These are phyloP conservation scores for Cyclura pinguis DNA, from an alignment of 2,797 vertebrate species.

Conservation along the genomic window DNA sequence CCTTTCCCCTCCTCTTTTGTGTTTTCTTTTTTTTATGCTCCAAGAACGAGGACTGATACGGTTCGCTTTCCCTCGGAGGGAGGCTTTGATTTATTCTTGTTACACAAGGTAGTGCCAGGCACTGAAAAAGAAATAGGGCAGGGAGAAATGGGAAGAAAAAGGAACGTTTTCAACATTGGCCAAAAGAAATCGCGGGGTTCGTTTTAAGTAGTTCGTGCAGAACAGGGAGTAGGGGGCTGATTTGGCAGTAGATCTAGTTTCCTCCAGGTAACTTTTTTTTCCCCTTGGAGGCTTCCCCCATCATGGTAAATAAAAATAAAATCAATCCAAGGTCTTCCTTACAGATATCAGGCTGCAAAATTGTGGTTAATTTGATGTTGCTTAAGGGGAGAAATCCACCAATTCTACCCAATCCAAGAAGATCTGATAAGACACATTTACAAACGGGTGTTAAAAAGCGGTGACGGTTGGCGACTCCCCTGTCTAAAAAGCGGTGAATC, in stretches of 20 bases:
- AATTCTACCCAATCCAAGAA: no score
- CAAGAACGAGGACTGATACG: fast-evolving
- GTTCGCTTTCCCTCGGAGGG: neutral
- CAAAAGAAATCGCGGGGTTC: constrained; percentile 13
- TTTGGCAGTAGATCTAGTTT: constrained; percentile 25
- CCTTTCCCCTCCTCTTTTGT: neutral
- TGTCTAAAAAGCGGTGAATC: no score
- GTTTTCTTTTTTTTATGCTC: neutral
- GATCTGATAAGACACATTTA: no score
- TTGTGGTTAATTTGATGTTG: constrained; percentile 41
- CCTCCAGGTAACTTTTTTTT: constrained; percentile 1
- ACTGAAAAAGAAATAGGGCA: neutral
- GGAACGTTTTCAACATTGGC: fast-evolving
- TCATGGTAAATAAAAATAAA: constrained; percentile 7
- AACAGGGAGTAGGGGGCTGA: fast-evolving
- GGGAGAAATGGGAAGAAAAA: neutral
- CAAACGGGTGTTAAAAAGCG: no score
- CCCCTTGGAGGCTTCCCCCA: constrained; percentile 43
- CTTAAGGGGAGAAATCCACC: neutral
- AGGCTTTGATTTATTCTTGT: neutral
- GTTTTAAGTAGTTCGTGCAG: fast-evolving
- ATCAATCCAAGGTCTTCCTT: constrained; percentile 29
- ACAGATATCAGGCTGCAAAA: constrained; percentile 29
- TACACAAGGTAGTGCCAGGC: neutral
- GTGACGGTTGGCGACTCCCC: no score